A percentile compares a stretch with the other conserved stretches of the same genome.
Conservation (phyloP, 2,888 invertebrate species). For the Hemaris fuciformis region DNA sequence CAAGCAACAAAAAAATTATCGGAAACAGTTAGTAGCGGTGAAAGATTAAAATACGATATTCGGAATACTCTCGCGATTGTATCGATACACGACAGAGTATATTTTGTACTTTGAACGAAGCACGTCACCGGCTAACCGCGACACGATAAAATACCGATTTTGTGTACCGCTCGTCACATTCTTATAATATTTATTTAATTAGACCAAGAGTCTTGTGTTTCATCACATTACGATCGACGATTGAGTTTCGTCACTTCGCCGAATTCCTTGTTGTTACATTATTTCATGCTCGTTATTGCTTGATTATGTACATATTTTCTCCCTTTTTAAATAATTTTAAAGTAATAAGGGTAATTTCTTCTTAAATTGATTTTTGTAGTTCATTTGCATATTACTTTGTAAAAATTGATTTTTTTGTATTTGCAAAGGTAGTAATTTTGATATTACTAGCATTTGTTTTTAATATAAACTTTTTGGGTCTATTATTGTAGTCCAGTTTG, state of each 20-base stretch:
- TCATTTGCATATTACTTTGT: no score
- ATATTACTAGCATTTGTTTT: no score
- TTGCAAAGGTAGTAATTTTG: no score
- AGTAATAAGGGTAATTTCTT: neutral
- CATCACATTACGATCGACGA: slow-evolving; percentile 15
- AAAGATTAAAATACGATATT: slow-evolving; percentile 58
- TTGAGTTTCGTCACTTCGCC: slow-evolving; percentile 15
- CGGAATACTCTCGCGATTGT: slow-evolving; percentile 61
- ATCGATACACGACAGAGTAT: slow-evolving; percentile 69
- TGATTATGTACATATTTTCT: neutral
- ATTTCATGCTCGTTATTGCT: neutral
- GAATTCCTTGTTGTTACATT: neutral
- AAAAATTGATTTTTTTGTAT: no score
- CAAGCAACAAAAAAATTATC: slow-evolving; percentile 16
- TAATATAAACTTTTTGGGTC: no score
- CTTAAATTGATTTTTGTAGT: neutral
- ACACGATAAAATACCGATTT: slow-evolving; percentile 54
- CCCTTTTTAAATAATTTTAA: neutral
- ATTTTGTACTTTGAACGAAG: slow-evolving; percentile 60
- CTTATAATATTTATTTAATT: slow-evolving; percentile 31
- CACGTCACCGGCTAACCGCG: slow-evolving; percentile 47
- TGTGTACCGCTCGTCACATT: slow-evolving; percentile 32
- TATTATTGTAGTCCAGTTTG: no score
- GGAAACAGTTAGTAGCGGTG: slow-evolving; percentile 41
- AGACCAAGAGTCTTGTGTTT: slow-evolving; percentile 7